phyloP scores from a whole-genome alignment of 2,797 vertebrate genomes.

The Acipenser oxyrinchus region DNA sequence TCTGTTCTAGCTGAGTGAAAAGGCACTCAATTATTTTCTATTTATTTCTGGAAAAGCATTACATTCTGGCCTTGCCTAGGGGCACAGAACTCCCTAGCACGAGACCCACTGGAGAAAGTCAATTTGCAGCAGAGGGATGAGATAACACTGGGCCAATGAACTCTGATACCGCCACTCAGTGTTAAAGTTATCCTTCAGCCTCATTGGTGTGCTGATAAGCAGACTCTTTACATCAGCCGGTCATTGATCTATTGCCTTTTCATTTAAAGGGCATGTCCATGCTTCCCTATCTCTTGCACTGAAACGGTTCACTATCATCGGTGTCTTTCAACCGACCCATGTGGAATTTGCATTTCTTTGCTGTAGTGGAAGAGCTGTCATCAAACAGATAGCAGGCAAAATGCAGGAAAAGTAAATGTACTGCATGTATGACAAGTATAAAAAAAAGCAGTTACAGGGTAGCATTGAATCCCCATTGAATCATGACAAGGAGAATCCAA shows the following conservation, averaged over 20 bases:
- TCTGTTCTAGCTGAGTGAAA: slow-evolving; percentile 30
- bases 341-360: slow-evolving; percentile 3
- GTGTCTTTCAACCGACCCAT: not conserved
- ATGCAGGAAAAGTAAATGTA: not conserved
- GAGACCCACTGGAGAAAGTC: slow-evolving; percentile 11
- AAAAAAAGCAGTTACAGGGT: slow-evolving; percentile 13
- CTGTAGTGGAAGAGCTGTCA: slow-evolving; percentile 14
- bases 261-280: slow-evolving; percentile 49
- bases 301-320: slow-evolving; percentile 33
- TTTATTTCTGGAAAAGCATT: slow-evolving; percentile 29
- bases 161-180: not conserved
- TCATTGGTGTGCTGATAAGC: slow-evolving; percentile 45
- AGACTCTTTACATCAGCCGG: slow-evolving; percentile 43
- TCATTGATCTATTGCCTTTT: slow-evolving; percentile 46
- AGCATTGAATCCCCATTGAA: slow-evolving; percentile 17
- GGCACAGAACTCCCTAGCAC: slow-evolving; percentile 40
- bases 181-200: slow-evolving; percentile 1
- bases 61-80: slow-evolving; percentile 19
- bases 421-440: not conserved
- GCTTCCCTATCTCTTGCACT: slow-evolving; percentile 39
- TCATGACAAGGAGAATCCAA: slow-evolving; percentile 45
- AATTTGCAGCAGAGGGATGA: slow-evolving; percentile 36
- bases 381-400: slow-evolving; percentile 18
- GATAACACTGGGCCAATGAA: slow-evolving; percentile 10
- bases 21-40: slow-evolving; percentile 66